These are phyloP conservation scores for Dasyornis broadbenti DNA, from an alignment of 2,113 vertebrate species.

Conservation along the genomic window DNA sequence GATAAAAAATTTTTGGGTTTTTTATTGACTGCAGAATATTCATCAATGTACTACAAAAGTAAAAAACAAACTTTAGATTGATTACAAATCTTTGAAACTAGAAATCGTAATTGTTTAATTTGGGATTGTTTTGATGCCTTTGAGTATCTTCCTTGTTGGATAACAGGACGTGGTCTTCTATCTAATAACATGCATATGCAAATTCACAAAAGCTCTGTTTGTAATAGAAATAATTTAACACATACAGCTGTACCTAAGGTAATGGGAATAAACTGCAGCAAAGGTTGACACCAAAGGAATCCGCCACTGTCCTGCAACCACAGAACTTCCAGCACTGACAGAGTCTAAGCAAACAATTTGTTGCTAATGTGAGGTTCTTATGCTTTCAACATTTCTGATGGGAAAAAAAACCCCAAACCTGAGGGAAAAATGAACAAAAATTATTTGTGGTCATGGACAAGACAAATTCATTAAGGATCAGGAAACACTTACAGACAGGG, in stretches of 20 bases:
- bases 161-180: neutral
- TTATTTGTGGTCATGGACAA: neutral
- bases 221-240: neutral
- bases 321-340: neutral
- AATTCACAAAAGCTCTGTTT: neutral
- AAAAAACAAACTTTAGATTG: neutral
- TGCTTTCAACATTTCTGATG: neutral
- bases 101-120: neutral
- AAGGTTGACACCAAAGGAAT: neutral
- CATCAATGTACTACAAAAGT: neutral
- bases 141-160: neutral
- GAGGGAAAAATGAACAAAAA: neutral
- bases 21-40: neutral
- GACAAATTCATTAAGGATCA: neutral
- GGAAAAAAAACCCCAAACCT: neutral
- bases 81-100: neutral
- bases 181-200: neutral
- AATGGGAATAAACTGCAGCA: neutral
- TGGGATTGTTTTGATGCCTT: neutral
- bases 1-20: neutral
- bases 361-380: neutral
- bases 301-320: neutral
- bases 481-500: neutral
- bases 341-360: fast-evolving
- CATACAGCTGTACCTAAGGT: neutral